Base-by-base conservation (phyloP, 2,113 vertebrate species). In the Thryonomys swinderianus region DNA sequence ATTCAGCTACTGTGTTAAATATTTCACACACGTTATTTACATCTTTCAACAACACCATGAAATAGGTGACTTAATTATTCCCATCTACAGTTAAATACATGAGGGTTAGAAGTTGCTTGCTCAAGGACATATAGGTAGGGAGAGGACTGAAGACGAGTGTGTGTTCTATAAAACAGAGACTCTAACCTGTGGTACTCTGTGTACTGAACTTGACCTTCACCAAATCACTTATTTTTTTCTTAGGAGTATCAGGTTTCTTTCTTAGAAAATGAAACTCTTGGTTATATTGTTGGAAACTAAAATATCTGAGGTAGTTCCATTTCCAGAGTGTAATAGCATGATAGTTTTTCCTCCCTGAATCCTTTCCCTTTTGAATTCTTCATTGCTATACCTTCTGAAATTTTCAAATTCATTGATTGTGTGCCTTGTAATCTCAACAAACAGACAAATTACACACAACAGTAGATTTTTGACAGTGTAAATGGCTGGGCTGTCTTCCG, bases 211-310 rank as follows among this genome's bases (percentile, higher is more conserved):
- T 71, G 76, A 66, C 37, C 20, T 79, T 74, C 37, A 81, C 4
- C 4, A 85, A 71, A 59, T 55, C 34, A 30, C 17, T 80, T 37
- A 17, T 21, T 57, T n/a, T 55, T n/a, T 83, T 34, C 27, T 66
- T 16, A 32, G 66, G 10, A 76, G 76, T 48, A 48, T 74, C 48
- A 67, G 10, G 1, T 67, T 82, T 85, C 34, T 84, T 66, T 74
- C 83, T 91, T 86, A 59, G 66, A 84, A 96, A 90, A 86, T 18
- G 3, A 89, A 45, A n/a, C 48, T 82, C 53, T 71, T 16, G 27
- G 7, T 12, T 32, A 76, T 25, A 66, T 2, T 37, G 5, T 55
- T 55, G 9, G 48, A 20, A 69, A 12, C 34, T 37, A 57, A 69
- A 51, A 71, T 27, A 82, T 14, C 37, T 71, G 66, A 59, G n/a